phyloP scores from a whole-genome alignment of 2,888 invertebrate species.

The Oscheius myriophilus region DNA sequence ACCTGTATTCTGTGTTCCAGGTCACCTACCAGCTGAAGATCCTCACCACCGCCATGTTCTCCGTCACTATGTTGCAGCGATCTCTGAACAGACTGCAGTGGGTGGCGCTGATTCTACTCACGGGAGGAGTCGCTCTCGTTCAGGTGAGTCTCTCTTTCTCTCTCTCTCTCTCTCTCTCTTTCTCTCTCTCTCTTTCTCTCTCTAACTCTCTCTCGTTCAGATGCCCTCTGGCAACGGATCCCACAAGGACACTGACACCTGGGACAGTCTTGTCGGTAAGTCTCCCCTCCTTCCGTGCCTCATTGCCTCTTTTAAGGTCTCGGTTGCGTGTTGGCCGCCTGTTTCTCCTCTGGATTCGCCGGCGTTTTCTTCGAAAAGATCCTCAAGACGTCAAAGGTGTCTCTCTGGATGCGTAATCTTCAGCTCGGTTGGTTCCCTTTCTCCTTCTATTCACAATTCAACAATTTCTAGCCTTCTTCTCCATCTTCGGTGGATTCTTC shows the following conservation, averaged over 20 bases:
- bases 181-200: not conserved
- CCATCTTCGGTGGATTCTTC: constrained; percentile 72
- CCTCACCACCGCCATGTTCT: constrained; percentile 93
- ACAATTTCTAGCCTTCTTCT: constrained; percentile 71
- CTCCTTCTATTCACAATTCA: not conserved
- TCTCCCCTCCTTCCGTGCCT: not conserved
- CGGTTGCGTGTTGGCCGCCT: constrained; percentile 73
- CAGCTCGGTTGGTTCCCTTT: constrained; percentile 71
- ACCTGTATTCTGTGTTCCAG: constrained; percentile 74
- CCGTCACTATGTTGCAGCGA: constrained; percentile 85
- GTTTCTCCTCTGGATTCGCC: constrained; percentile 75
- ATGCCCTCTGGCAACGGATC: constrained; percentile 29
- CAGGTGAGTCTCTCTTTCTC: constrained; percentile 64
- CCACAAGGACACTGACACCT: constrained; percentile 31
- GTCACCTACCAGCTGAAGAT: constrained; percentile 97
- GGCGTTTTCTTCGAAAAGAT: constrained; percentile 76
- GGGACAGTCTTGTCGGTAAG: constrained; percentile 36
- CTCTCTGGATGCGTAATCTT: constrained; percentile 74
- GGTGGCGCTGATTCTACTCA: constrained; percentile 84
- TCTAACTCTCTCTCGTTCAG: not conserved
- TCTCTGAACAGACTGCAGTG: constrained; percentile 79
- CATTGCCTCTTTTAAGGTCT: constrained; percentile 70
- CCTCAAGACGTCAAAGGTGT: constrained; percentile 72
- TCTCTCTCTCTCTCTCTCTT: not conserved
- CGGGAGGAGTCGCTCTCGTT: constrained; percentile 77